These are phyloP conservation scores for Phthorimaea operculella DNA, from an alignment of 1,140 invertebrate genomes.

Conservation along the genomic window DNA sequence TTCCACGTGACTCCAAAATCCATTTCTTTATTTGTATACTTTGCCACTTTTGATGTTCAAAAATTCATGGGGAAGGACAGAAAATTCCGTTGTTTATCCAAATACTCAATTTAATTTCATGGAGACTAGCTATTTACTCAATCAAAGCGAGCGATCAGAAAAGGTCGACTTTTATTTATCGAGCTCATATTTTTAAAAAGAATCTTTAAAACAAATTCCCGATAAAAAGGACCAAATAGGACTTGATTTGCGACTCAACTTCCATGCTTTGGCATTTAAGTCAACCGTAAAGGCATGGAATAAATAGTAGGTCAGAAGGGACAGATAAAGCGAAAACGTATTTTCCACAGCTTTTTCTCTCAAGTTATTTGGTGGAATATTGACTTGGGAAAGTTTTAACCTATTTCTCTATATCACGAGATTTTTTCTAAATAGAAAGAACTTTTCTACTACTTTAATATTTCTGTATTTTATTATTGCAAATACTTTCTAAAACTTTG, in stretches of 20 bases:
- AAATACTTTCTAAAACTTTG: background rate
- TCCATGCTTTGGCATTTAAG: conserved; percentile 62
- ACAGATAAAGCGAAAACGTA: conserved; percentile 57
- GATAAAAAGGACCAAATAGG: conserved; percentile 20
- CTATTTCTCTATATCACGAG: background rate
- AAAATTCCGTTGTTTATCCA: too few species aligned
- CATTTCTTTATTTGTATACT: too few species aligned
- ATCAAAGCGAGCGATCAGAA: too few species aligned
- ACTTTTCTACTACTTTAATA: background rate
- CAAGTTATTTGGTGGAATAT: conserved; percentile 48
- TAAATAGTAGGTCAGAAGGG: conserved; percentile 66
- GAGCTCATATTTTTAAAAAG: background rate
- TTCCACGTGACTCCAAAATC: too few species aligned
- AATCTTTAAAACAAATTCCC: conserved; percentile 3
- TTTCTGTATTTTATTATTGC: background rate
- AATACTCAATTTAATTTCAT: too few species aligned
- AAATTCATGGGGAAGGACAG: too few species aligned
- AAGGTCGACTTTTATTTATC: background rate
- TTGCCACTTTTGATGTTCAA: too few species aligned
- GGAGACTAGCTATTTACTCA: too few species aligned
- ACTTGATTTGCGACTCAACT: conserved; percentile 52
- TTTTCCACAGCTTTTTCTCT: conserved; percentile 44
- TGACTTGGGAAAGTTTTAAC: conserved; percentile 22
- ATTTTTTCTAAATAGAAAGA: background rate
- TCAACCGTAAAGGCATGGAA: conserved; percentile 62